Evolutionary conservation across 92 coral and sea anemone genomes (phyloP).

Genomic region (Bergia puertoricense): DNA sequence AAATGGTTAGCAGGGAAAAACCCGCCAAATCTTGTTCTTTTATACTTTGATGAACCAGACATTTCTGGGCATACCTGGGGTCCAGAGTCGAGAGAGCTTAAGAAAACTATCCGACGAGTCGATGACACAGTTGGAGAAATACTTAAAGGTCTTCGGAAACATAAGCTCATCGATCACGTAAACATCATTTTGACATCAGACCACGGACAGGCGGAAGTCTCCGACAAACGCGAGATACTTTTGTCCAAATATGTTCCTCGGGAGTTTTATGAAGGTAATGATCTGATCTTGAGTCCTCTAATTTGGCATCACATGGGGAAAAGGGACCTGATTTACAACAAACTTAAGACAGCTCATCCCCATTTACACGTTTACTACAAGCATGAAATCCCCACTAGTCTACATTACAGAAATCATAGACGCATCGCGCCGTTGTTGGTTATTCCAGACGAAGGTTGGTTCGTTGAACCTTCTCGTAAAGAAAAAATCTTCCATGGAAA

Average conservation of each 20-base stretch:
- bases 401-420: constrained; percentile 67
- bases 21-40: constrained; percentile 87
- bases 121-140: constrained; percentile 74
- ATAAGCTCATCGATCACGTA: constrained; percentile 60
- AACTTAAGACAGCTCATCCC: constrained; percentile 67
- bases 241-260: constrained; percentile 69
- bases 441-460: constrained; percentile 85
- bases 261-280: constrained; percentile 64
- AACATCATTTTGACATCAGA: constrained; percentile 85
- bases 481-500: constrained; percentile 7
- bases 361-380: constrained; percentile 75
- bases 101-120: constrained; percentile 48
- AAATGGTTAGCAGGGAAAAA: constrained; percentile 67
- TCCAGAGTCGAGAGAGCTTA: constrained; percentile 57
- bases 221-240: constrained; percentile 53
- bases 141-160: constrained; percentile 53
- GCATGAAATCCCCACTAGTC: constrained; percentile 67
- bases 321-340: constrained; percentile 55
- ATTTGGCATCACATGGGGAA: constrained; percentile 71
- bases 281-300: constrained; percentile 63
- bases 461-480: constrained; percentile 48
- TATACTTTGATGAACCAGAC: constrained; percentile 88
- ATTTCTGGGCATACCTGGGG: constrained; percentile 74
- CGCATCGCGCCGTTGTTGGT: constrained; percentile 80
- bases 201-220: constrained; percentile 84